These are phyloP conservation scores for Thysanoteuthis rhombus DNA, from an alignment of 2,888 invertebrate genomes.

Conservation along the genomic window DNA sequence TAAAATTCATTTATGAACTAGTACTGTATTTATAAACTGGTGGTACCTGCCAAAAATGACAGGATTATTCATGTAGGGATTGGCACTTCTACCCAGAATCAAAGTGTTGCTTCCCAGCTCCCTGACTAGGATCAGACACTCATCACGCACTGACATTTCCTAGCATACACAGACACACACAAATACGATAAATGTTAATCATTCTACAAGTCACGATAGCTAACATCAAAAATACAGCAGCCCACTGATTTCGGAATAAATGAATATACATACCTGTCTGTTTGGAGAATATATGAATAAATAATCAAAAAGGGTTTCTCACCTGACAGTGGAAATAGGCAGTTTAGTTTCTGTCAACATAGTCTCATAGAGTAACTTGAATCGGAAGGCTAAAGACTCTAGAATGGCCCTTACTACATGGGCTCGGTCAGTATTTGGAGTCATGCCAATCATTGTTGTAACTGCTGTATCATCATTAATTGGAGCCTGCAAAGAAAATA, in stretches of 20 bases:
- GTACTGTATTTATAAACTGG: background rate
- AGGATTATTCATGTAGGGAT: no score
- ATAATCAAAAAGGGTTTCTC: constrained; percentile 21
- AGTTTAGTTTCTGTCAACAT: constrained; percentile 78
- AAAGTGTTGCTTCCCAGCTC: no score
- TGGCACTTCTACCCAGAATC: no score
- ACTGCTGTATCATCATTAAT: constrained; percentile 87
- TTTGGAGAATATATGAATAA: background rate
- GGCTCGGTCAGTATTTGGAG: constrained; percentile 88
- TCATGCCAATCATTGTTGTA: constrained; percentile 89
- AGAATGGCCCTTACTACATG: constrained; percentile 93
- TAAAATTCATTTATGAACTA: background rate
- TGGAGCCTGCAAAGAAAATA: constrained; percentile 76
- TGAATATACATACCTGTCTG: no score
- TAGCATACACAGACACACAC: no score
- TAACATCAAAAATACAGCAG: no score
- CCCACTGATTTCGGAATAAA: no score
- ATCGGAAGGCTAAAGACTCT: constrained; percentile 94
- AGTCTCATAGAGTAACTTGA: constrained; percentile 80
- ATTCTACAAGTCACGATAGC: no score
- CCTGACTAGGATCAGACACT: no score
- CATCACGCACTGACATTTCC: no score
- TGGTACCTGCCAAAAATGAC: no score
- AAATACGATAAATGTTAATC: no score
- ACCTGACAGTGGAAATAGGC: constrained; percentile 57